These are phyloP conservation scores for Drosophila kuntzei DNA, from an alignment of 2,888 invertebrate species.

Conservation along the genomic window DNA sequence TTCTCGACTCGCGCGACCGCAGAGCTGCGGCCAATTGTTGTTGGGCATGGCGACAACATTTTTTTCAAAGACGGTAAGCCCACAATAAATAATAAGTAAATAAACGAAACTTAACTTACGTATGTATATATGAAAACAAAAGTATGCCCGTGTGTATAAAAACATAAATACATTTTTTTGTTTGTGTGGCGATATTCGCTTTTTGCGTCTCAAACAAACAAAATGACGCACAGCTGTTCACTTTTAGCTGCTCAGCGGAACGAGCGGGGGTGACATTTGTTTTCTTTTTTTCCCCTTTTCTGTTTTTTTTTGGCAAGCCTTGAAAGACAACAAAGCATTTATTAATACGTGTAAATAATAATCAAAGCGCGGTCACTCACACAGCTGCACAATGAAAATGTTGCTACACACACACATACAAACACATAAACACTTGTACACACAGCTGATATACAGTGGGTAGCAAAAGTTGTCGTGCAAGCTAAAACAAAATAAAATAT, in stretches of 20 bases:
- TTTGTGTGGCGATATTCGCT: slow-evolving; percentile 44
- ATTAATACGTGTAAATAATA: slow-evolving; percentile 66
- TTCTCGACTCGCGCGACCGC: slow-evolving; percentile 85
- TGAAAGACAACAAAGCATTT: slow-evolving; percentile 66
- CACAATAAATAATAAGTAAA: slow-evolving; percentile 11
- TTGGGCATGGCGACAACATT: slow-evolving; percentile 87
- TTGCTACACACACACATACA: slow-evolving; percentile 36
- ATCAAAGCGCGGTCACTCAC: slow-evolving; percentile 48
- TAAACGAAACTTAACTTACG: background rate
- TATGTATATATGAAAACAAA: background rate
- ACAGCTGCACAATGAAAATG: slow-evolving; percentile 44
- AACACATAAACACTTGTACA: slow-evolving; percentile 25
- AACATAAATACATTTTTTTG: slow-evolving; percentile 6
- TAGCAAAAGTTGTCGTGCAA: slow-evolving; percentile 14
- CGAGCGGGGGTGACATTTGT: slow-evolving; percentile 7
- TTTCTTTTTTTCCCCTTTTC: slow-evolving; percentile 6
- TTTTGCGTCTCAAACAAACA: slow-evolving; percentile 70
- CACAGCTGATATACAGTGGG: slow-evolving; percentile 56
- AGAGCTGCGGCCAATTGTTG: slow-evolving; percentile 87
- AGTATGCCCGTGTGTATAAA: slow-evolving; percentile 8
- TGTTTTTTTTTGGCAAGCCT: slow-evolving; percentile 61
- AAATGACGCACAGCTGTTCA: slow-evolving; percentile 69
- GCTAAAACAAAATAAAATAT: background rate
- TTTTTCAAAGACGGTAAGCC: slow-evolving; percentile 85
- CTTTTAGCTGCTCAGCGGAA: slow-evolving; percentile 13